Conservation (phyloP, 2,797 vertebrate species). For the Sciurus vulgaris region DNA sequence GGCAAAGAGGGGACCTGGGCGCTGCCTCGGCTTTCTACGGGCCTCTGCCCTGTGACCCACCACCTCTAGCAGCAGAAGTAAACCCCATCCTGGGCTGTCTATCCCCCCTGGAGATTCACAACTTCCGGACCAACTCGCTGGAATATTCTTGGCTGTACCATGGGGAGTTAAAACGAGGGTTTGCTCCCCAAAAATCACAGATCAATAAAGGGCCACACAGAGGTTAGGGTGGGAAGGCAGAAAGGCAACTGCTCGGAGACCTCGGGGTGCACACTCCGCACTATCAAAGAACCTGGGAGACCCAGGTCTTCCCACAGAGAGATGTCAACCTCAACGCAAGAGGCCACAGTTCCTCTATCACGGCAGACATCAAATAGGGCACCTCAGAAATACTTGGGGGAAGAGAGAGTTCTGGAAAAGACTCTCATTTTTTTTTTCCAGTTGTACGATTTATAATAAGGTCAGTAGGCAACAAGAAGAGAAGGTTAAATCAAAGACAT, state of each 20-base stretch:
- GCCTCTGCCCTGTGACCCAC: too few relatives aligned
- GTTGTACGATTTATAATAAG: neutral
- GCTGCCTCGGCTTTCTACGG: too few relatives aligned
- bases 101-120: neutral
- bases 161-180: neutral
- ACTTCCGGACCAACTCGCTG: neutral
- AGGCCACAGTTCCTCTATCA: neutral
- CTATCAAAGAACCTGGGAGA: neutral
- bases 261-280: neutral
- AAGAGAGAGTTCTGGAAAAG: neutral
- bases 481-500: neutral
- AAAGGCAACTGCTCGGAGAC: neutral
- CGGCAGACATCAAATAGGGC: neutral
- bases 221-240: neutral
- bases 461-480: neutral
- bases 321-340: neutral
- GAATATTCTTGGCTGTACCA: neutral
- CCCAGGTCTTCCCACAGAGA: neutral
- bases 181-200: neutral
- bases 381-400: neutral
- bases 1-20: too few relatives aligned
- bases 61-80: neutral
- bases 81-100: neutral
- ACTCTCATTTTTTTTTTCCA: neutral
- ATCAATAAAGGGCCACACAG: neutral